phyloP scores from a whole-genome alignment of 1,140 invertebrate genomes.

The Tribolium castaneum region DNA sequence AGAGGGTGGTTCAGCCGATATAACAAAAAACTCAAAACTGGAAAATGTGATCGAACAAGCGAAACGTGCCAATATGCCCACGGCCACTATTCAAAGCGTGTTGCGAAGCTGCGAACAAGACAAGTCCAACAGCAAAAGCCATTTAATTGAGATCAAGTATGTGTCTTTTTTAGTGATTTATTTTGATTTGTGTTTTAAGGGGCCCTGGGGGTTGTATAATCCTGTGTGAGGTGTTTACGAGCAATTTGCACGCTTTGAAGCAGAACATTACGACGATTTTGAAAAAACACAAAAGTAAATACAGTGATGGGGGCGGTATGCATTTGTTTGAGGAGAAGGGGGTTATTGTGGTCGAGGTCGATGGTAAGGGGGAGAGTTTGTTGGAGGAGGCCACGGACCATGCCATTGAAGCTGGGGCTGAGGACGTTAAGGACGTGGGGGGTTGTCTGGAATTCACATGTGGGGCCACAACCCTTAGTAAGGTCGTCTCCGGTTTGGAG shows the following conservation, averaged over 20 bases:
- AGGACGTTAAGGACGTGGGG: slow-evolving; percentile 68
- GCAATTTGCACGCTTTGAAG: slow-evolving; percentile 61
- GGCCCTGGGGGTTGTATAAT: slow-evolving; percentile 65
- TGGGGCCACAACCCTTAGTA: slow-evolving; percentile 57
- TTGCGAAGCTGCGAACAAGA: slow-evolving; percentile 66
- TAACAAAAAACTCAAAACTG: slow-evolving; percentile 68
- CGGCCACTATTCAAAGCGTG: slow-evolving; percentile 68
- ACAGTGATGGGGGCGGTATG: slow-evolving; percentile 56
- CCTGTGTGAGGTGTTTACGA: slow-evolving; percentile 63
- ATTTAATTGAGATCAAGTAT: slow-evolving; percentile 64
- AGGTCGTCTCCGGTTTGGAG: slow-evolving; percentile 62
- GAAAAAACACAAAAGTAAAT: slow-evolving; percentile 63
- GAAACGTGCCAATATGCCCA: slow-evolving; percentile 71
- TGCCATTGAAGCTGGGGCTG: slow-evolving; percentile 72
- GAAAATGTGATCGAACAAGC: slow-evolving; percentile 70
- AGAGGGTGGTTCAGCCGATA: slow-evolving; percentile 69
- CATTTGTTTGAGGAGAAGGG: slow-evolving; percentile 69
- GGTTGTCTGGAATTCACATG: slow-evolving; percentile 65
- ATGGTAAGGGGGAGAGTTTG: slow-evolving; percentile 15
- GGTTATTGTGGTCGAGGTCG: slow-evolving; percentile 64
- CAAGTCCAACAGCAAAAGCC: slow-evolving; percentile 59
- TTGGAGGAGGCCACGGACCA: slow-evolving; percentile 67
- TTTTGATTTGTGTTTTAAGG: slow-evolving; percentile 56
- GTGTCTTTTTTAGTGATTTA: slow-evolving; percentile 39
- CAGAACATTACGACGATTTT: slow-evolving; percentile 62